Percentiles rank a stretch among this genome's conserved stretches.
phyloP scores from a whole-genome alignment of 2,888 invertebrate species.

The Nymphalis polychloros region DNA sequence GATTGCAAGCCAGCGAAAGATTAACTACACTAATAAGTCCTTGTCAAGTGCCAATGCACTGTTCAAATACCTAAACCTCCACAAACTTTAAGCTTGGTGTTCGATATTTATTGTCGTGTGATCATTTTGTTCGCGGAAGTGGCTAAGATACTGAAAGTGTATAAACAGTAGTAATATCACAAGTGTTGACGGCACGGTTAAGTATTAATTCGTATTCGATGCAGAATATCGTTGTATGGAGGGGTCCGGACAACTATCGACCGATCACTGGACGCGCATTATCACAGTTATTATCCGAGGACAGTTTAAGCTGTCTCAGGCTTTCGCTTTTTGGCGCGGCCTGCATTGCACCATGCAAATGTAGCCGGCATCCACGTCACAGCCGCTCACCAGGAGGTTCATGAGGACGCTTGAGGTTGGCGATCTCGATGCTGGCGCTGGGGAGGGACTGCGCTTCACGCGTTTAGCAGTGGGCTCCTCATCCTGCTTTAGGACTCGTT shows the following conservation, averaged over 20 bases:
- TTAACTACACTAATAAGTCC: conserved; percentile 56
- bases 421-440: conserved; percentile 58
- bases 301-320: conserved; percentile 52
- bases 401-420: conserved; percentile 92
- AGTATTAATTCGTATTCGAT: conserved; percentile 56
- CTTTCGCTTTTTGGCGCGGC: conserved; percentile 77
- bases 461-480: conserved; percentile 70
- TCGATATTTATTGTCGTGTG: conserved; percentile 46
- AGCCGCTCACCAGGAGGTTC: conserved; percentile 97
- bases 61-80: conserved; percentile 33
- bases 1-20: conserved; percentile 60
- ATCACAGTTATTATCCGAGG: conserved; percentile 68
- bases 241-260: conserved; percentile 39
- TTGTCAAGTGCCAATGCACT: conserved; percentile 46
- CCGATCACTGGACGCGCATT: conserved; percentile 77
- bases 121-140: conserved; percentile 44
- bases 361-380: conserved; percentile 96
- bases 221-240: conserved; percentile 31
- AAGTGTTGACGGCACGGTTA: conserved; percentile 67
- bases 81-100: conserved; percentile 41
- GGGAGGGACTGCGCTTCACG: conserved; percentile 69
- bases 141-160: conserved; percentile 51
- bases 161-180: conserved; percentile 64
- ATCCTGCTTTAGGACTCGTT: conserved; percentile 68
- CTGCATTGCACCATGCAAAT: conserved; percentile 89